Evolutionary conservation across 2,888 invertebrate genomes (phyloP), one percentile per base, ranked within the genome.

Genomic region (Pantelozetes paolii): DNA sequence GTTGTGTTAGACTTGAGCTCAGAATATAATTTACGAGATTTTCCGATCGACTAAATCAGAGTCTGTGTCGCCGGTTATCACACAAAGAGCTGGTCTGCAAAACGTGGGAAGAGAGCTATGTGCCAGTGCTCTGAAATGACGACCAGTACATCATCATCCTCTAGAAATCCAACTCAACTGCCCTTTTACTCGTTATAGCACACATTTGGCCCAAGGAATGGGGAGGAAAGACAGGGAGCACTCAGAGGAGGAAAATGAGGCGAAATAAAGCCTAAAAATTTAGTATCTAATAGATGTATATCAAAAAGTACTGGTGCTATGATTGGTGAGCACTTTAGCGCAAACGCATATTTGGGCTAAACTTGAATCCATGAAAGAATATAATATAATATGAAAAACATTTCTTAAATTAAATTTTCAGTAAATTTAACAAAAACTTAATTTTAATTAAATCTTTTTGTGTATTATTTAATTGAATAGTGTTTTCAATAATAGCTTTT

Each of bases 31-130:
- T 64, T 64, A 64, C 64, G 64, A 64, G 64, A 64, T 6, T 32
- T 64, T 36, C 20, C n/a, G 36, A 32, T n/a, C 20, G 15, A 64
- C 64, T 64, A 64, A 64, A 64, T 64, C 59, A 59, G 30, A 18
- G 23, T 59, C 64, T 64, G 64, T 64, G 64, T 64, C 64, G 64
- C 59, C 15, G 64, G 64, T 64, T 64, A 64, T 64, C 18, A 18
- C 64, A 64, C 64, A 64, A 64, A 62, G 54, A 54, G 23, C 26
- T 54, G 54, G 30, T 13, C 62, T 15, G 30, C 62, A 32, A 5
- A 36, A 64, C 64, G 64, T 64, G 64, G 64, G 64, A 64, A 64
- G 64, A 64, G 36, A 36, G 20, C 36, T 36, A 28, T 28, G 26
- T 13, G 18, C 23, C 18, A 28, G 36, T 23, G 13, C 32, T 18